These are phyloP conservation scores for Indri indri DNA, from an alignment of 2,113 vertebrate genomes.

Conservation along the genomic window DNA sequence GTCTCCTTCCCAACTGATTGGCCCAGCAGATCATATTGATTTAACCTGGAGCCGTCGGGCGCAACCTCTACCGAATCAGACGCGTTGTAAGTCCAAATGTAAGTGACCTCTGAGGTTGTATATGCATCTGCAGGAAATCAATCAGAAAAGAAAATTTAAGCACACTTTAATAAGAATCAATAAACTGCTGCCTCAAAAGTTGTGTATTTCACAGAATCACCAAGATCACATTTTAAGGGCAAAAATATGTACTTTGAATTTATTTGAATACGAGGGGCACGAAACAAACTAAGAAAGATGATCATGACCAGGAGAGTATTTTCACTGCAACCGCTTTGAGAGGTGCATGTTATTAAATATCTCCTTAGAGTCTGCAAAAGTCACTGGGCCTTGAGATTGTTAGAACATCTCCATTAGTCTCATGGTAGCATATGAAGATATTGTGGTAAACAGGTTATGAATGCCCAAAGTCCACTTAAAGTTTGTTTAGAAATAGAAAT, in stretches of 20 bases:
- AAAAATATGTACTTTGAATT: background rate
- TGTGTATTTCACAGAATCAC: background rate
- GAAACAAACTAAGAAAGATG: background rate
- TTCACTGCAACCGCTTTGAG: background rate
- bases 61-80: conserved; percentile 96
- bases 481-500: background rate
- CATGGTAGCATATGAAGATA: background rate
- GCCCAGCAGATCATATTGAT: conserved; percentile 97
- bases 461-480: background rate
- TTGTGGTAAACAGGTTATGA: background rate
- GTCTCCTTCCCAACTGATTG: conserved; percentile 97
- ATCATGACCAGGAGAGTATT: background rate
- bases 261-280: background rate
- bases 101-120: conserved; percentile 96
- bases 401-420: background rate
- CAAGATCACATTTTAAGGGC: background rate
- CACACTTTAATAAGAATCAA: background rate
- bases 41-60: conserved; percentile 95
- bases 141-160: conserved; percentile 28
- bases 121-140: conserved; percentile 91
- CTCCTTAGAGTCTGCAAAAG: background rate
- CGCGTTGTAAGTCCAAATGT: conserved; percentile 96
- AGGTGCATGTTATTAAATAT: background rate
- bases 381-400: background rate
- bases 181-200: background rate